phyloP scores from a whole-genome alignment of 2,888 invertebrate genomes.

The Stratiomys singularior region DNA sequence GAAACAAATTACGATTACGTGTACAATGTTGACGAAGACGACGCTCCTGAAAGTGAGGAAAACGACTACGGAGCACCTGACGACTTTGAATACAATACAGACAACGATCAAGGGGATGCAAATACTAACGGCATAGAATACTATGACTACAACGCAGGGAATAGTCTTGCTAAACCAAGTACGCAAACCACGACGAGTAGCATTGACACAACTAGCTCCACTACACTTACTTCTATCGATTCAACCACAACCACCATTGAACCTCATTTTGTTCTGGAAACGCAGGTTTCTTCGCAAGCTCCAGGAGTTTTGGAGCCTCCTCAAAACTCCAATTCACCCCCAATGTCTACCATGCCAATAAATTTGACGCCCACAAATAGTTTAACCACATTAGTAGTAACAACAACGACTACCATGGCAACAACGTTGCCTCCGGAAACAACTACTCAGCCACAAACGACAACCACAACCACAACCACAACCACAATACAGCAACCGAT shows the following conservation, averaged over 20 bases:
- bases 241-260: not conserved
- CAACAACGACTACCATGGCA: not conserved
- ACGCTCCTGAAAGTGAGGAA: not conserved
- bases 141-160: conserved; percentile 14
- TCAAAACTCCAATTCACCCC: not conserved
- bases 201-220: not conserved
- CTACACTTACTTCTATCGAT: not conserved
- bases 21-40: not conserved
- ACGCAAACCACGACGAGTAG: not conserved
- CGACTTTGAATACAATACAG: not conserved
- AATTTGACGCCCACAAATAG: not conserved
- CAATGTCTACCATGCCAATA: not conserved
- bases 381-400: not conserved
- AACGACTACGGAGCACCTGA: not conserved
- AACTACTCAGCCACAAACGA: not conserved
- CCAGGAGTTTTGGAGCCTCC: conserved; percentile 6
- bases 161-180: not conserved
- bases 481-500: not conserved
- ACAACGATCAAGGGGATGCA: not conserved
- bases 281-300: not conserved
- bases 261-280: not conserved
- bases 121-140: not conserved
- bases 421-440: not conserved
- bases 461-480: not conserved
- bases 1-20: not conserved